Base-by-base conservation (phyloP, 1,140 invertebrate genomes). In the Drosophila burlai region DNA sequence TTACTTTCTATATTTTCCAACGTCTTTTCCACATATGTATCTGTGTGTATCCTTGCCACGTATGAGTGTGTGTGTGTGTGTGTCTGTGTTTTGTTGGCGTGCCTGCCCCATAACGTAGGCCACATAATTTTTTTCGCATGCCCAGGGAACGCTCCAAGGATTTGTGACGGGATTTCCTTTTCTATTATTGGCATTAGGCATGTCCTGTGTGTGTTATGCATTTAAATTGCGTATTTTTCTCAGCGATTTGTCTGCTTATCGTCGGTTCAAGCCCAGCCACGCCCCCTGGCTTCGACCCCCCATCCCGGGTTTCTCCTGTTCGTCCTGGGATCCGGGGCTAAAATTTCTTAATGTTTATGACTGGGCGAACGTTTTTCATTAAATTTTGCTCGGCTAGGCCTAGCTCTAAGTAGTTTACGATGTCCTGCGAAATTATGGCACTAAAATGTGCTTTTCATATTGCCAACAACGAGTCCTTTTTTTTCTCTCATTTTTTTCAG, bases 171-270 rank as follows among this genome's bases (percentile, higher is more conserved):
- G 91, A 92, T 92, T 92, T 92, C 91, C 91, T 92, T 92, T 92
- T 92, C 91, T 92, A 92, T 92, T 92, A 92, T 92, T 92, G 91
- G 91, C 91, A 92, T 92, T 92, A 92, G 91, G 89, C 91, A 92
- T 92, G 91, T 92, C 91, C 91, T 92, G 81, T 92, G 91, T 92
- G 91, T 92, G 91, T 92, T 92, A 92, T 92, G 91, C 91, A 92
- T 92, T 92, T 92, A 92, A 92, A 92, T 92, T 92, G 91, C 91
- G 91, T 92, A 92, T 92, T 92, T 92, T 92, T 92, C 89, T 91
- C 86, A 91, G 85, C 91, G 87, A 92, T 92, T 92, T 92, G 91
- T 92, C 91, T 92, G 87, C 83, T 91, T 91, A 91, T 91, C 85
- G 86, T 82, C 85, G 85, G 65, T 26, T 67, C 80, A 67, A 64